Evolutionary conservation across 2,888 invertebrate genomes (phyloP), one percentile per base, ranked within the genome.

Genomic region (Nebria brevicollis): DNA sequence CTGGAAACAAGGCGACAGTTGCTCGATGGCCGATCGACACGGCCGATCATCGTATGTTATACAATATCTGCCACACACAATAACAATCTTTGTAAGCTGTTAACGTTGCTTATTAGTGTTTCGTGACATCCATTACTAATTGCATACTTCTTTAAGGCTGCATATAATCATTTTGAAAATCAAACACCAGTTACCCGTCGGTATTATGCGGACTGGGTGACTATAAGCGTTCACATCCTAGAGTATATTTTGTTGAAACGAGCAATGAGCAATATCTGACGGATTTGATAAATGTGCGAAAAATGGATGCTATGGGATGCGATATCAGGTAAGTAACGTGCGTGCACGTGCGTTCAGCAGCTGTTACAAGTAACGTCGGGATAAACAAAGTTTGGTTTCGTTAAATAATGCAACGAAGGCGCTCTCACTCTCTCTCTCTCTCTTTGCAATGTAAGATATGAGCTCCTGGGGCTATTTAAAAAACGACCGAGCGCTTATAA

Each of bases 381-480:
- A 70, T 77, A 77, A 77, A 77, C 77, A 77, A 70, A 64, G 66
- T 77, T 43, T 41, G 77, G 41, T 41, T 73, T 73, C 41, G 73
- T 73, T 73, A 26, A 78, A 78, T 78, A 78, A 78, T 73, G 78
- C 66, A 41, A 26, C 34, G 65, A 13, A 70, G 66, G 15, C 15
- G 20, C 43, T 43, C 20, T 20, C 20, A 20, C 20, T 20, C 43
- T 70, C 15, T 77, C 43, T 70, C 15, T 77, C 43, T 70, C 15
- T 77, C 77, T 43, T 64, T 64, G 77, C 64, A 72, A 64, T 68
- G 41, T 73, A 78, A 77, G 72, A 72, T 77, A 77, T 77, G 77
- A 72, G 64, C 65, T 72, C 77, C 77, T 64, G 77, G 65, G 77
- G 77, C 77, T 77, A 34, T 77, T 72, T 77, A 77, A 77, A 77